These are phyloP conservation scores for Neomicropteryx cornuta DNA, from an alignment of 1,140 invertebrate species.

Conservation along the genomic window DNA sequence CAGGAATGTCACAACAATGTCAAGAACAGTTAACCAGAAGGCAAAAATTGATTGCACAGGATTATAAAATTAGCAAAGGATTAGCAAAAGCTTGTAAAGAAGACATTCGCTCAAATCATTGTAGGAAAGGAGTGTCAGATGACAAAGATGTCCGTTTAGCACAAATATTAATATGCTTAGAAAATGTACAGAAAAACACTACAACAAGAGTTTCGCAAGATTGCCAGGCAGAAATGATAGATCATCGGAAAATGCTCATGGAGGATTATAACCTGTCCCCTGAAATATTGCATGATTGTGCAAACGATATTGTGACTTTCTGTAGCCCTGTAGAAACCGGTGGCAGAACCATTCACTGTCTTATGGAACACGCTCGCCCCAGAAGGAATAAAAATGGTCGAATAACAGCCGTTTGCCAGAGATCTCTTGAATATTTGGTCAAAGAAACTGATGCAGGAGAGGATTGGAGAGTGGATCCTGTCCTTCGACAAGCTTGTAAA, in stretches of 20 bases:
- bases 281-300: constrained; percentile 82
- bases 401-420: constrained; percentile 55
- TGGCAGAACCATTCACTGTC: constrained; percentile 88
- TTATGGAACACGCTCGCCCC: constrained; percentile 81
- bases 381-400: constrained; percentile 45
- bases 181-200: constrained; percentile 67
- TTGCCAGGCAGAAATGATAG: constrained; percentile 79
- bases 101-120: constrained; percentile 77
- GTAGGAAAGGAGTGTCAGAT: constrained; percentile 60
- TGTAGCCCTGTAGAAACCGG: constrained; percentile 64
- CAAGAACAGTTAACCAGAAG: constrained; percentile 72
- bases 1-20: constrained; percentile 58
- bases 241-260: constrained; percentile 84
- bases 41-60: constrained; percentile 79
- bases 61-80: constrained; percentile 84
- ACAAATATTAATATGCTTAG: constrained; percentile 87
- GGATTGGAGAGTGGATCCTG: constrained; percentile 86
- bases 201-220: constrained; percentile 58
- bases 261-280: constrained; percentile 88
- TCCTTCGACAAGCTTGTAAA: constrained; percentile 75
- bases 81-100: constrained; percentile 79
- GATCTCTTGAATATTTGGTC: constrained; percentile 63
- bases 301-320: constrained; percentile 68
- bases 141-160: constrained; percentile 79
- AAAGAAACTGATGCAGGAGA: constrained; percentile 75